Base-by-base conservation (phyloP, 2,113 vertebrate genomes). In the Callospermophilus lateralis region DNA sequence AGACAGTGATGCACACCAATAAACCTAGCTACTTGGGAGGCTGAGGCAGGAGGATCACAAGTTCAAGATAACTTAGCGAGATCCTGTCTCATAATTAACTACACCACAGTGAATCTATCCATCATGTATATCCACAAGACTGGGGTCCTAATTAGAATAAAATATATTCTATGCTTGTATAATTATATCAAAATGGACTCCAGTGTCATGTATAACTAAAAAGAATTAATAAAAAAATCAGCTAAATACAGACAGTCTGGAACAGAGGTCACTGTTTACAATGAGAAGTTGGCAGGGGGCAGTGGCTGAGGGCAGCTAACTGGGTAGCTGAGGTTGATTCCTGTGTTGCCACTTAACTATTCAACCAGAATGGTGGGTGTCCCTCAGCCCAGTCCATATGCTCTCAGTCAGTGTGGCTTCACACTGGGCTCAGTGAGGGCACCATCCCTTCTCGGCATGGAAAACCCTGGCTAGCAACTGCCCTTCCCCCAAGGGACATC, bases 341-440 rank as follows among this genome's bases (percentile, higher is more conserved):
- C 83, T 90, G 26, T 61, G 45, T 55, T 81, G 90, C 78, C 85
- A 61, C 48, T 90, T 79, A 84, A 45, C 84, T 90, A 80, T 84
- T 93, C 58, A 84, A 61, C 34, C 91, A 92, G 90, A 76, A 80
- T 95, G 90, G 37, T 80, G 80, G 68, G 42, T 34, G 16, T 76
- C 67, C 61, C 77, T 81, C 45, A 58, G 77, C 51, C 89, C 94
- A 80, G 80, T 79, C 79, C 45, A 92, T 26, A n/a, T 28, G 58
- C 51, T 85, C 37, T 72, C 63, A 91, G 81, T 92, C 8, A 70
- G 78, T 63, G 0, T 78, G 70, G 83, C 68, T 84, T 85, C 86
- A 74, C 58, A 55, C n/a, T 76, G 83, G 63, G 83, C 83, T 90
- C 81, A 84, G 78, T 15, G 30, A 77, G 51, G 78, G 65, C 72